Conservation (phyloP, 2,113 vertebrate species). For the Tauraco erythrolophus region DNA sequence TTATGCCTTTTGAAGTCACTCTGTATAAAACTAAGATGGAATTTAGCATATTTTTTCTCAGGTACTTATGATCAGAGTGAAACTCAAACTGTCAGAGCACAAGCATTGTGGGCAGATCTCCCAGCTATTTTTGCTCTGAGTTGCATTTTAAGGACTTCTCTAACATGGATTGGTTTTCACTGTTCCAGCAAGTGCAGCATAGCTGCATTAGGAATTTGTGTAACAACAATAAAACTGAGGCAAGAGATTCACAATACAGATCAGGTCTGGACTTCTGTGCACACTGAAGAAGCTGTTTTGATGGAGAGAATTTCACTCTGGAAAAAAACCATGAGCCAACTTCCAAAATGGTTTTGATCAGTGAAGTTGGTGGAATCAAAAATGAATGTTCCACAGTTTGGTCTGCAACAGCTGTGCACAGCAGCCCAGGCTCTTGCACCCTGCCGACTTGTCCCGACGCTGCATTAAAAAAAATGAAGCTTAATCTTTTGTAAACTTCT, state of each 20-base stretch:
- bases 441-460: not conserved
- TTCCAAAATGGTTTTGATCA: conserved; percentile 8
- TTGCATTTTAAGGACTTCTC: not conserved
- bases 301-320: not conserved
- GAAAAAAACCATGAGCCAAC: not conserved
- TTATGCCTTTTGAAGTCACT: not conserved
- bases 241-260: not conserved
- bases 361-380: not conserved
- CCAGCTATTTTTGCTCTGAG: not conserved
- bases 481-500: conserved; percentile 39
- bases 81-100: not conserved
- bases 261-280: not conserved
- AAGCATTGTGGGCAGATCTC: not conserved
- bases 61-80: not conserved
- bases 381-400: not conserved
- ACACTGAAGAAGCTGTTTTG: not conserved
- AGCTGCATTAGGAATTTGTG: not conserved
- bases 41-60: not conserved
- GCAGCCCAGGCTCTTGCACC: not conserved
- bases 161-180: not conserved
- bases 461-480: conserved; percentile 1
- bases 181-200: not conserved
- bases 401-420: conserved; percentile 24
- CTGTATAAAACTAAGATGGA: not conserved
- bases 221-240: not conserved